Percentiles rank a stretch among this genome's conserved stretches.
Conservation (phyloP, 1,140 invertebrate species). For the Diorhabda sublineata region DNA sequence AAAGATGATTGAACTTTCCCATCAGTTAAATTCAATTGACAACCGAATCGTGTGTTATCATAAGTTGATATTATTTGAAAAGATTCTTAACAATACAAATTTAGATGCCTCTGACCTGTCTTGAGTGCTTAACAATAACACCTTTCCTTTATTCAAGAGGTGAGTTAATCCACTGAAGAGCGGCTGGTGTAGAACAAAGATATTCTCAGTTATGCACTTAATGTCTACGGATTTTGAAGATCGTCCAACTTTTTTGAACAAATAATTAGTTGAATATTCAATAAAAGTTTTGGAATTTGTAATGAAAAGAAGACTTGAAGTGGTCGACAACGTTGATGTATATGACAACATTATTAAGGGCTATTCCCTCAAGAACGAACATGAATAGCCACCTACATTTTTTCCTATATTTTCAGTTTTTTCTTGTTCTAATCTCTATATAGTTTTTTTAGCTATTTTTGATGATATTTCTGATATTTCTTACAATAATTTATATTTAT, state of each 20-base stretch:
- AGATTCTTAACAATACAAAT: slow-evolving; percentile 1
- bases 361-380: neutral
- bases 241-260: slow-evolving; percentile 1
- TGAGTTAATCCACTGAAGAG: neutral
- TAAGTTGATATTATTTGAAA: neutral
- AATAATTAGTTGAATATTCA: slow-evolving; percentile 3
- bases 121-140: slow-evolving; percentile 2
- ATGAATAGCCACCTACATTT: no score
- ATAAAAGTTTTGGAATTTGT: neutral
- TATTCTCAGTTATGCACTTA: neutral
- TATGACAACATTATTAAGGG: neutral
- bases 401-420: no score
- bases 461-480: no score
- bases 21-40: neutral
- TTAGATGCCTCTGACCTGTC: neutral
- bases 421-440: no score
- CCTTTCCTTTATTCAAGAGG: neutral
- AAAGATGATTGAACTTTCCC: no score
- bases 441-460: no score
- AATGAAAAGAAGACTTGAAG: neutral
- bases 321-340: neutral
- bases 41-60: neutral
- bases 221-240: slow-evolving; percentile 1
- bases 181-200: neutral
- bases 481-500: no score